phyloP scores from a whole-genome alignment of 2,888 invertebrate genomes.

The Asteroscopus sphinx region DNA sequence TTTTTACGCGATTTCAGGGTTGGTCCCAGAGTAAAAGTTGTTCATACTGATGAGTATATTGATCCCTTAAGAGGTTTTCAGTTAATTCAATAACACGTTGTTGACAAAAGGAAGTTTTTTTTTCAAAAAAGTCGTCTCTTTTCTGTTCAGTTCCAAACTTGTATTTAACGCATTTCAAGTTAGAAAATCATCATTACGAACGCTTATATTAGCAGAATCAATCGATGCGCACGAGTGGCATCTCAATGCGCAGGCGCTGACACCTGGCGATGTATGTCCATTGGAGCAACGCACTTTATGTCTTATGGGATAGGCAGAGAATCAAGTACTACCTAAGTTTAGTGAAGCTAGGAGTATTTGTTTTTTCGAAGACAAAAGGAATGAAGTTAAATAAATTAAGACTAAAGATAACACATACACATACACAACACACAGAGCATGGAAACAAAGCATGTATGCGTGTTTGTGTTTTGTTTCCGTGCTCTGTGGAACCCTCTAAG shows the following conservation, averaged over 20 bases:
- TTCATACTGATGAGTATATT: no score
- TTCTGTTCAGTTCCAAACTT: constrained; percentile 19
- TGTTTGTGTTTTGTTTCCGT: no score
- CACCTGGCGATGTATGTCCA: constrained; percentile 59
- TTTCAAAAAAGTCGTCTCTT: not conserved
- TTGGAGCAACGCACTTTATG: constrained; percentile 43
- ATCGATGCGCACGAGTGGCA: constrained; percentile 65
- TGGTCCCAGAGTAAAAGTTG: no score
- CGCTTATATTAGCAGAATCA: constrained; percentile 74
- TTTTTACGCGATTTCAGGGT: no score
- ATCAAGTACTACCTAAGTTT: constrained; percentile 12
- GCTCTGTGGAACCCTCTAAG: no score
- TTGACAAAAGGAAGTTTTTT: no score
- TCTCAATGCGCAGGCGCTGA: constrained; percentile 59
- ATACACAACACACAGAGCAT: no score
- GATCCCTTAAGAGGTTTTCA: no score
- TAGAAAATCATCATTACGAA: constrained; percentile 64
- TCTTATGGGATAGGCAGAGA: constrained; percentile 31
- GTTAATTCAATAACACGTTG: no score
- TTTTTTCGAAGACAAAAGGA: constrained; percentile 21
- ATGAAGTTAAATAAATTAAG: no score
- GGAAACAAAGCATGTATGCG: no score
- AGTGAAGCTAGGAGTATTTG: constrained; percentile 20
- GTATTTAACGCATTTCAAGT: constrained; percentile 48
- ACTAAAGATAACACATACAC: no score